phyloP scores from a whole-genome alignment of 2,797 vertebrate species.

The Danio aesculapii region DNA sequence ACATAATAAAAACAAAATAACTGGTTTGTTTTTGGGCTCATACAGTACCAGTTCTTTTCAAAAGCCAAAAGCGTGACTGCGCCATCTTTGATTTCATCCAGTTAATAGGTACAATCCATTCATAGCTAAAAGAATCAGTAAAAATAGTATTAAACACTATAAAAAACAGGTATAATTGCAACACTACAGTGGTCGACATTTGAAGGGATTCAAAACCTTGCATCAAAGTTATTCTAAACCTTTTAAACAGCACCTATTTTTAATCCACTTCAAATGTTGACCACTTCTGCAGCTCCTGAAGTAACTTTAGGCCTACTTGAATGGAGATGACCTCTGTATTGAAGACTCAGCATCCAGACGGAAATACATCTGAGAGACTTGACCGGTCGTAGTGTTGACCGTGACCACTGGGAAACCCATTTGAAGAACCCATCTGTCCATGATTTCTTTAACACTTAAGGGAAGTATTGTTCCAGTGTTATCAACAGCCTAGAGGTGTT shows the following conservation, averaged over 20 bases:
- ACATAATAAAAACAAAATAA: not conserved
- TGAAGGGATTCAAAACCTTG: too few species aligned
- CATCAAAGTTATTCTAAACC: too few species aligned
- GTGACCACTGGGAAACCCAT: constrained; percentile 92
- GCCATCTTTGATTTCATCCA: constrained; percentile 38
- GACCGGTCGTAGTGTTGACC: constrained; percentile 76
- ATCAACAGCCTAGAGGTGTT: constrained; percentile 73
- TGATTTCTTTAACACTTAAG: constrained; percentile 71
- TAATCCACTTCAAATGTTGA: too few species aligned
- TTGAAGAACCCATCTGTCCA: constrained; percentile 90
- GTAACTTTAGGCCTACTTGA: constrained; percentile 73
- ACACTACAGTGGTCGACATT: not conserved
- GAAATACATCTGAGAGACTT: constrained; percentile 83
- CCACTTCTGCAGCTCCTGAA: not conserved
- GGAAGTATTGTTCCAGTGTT: constrained; percentile 59
- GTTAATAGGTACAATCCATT: constrained; percentile 83
- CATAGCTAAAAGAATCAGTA: constrained; percentile 75
- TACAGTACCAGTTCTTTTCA: constrained; percentile 63
- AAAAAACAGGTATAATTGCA: not conserved
- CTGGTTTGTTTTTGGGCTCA: not conserved
- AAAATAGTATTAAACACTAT: not conserved
- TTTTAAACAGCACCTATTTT: too few species aligned
- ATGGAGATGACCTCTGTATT: constrained; percentile 75
- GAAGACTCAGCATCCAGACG: constrained; percentile 77
- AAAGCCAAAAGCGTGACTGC: constrained; percentile 73